Evolutionary conservation across 1,140 invertebrate genomes (phyloP), one percentile per base, ranked within the genome.

Genomic region (Anoplolepis gracilipes): DNA sequence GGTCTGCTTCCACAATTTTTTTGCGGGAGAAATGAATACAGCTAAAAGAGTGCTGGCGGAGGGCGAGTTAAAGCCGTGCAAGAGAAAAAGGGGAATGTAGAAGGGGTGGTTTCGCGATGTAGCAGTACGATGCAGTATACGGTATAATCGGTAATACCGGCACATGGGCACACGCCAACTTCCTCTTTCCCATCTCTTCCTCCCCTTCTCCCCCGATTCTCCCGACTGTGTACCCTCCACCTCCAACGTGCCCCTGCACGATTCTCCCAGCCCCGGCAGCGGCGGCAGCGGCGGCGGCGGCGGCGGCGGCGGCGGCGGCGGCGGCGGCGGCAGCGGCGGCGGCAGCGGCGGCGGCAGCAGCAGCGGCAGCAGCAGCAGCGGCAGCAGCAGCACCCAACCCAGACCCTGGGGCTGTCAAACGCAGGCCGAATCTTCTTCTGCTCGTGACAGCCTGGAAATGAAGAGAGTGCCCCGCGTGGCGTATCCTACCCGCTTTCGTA

Each of bases 361-460:
- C 87, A n/a, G 49, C 84, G 6, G 46, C 87, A 49, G 77, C 87
- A 33, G 61, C 85, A 82, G 46, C 88, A 86, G 49, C 87, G 59
- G 49, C 88, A 81, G 67, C 88, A 85, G 39, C 88, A 76, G 79
- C 89, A 89, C 89, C 90, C 89, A 88, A 93, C 93, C 93, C 94
- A 94, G 92, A 93, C 93, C 93, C 92, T 94, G 93, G 93, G 94
- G 93, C 94, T 94, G 94, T 95, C 94, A 95, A 95, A 95, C 94
- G 92, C 94, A 95, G 94, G 86, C 92, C 92, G 93, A 94, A 95
- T 95, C 94, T 95, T 95, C 94, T 94, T 94, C 94, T 95, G 94
- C 90, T 94, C 92, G 92, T 95, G 94, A 95, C 94, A 95, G 94
- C 93, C 94, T 94, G 94, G 94, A 94, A 95, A 95, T 95, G 94